These are phyloP conservation scores for Charanyca ferruginea DNA, from an alignment of 2,888 invertebrate genomes.

Conservation along the genomic window DNA sequence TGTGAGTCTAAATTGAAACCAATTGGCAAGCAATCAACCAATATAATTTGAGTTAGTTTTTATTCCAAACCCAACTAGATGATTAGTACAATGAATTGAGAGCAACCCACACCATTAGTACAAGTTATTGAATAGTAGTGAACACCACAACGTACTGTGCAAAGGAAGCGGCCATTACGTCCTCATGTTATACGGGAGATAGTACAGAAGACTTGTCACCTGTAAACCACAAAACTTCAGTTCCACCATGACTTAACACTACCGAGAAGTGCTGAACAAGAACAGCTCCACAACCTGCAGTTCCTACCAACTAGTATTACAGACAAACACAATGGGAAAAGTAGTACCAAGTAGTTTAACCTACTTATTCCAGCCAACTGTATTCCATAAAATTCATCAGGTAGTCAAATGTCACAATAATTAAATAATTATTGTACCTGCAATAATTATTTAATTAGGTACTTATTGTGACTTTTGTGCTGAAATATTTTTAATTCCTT, in stretches of 20 bases:
- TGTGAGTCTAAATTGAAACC: slow-evolving; percentile 31
- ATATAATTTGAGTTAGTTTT: slow-evolving; percentile 14
- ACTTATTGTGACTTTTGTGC: too few species aligned
- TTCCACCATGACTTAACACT: slow-evolving; percentile 8
- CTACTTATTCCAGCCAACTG: not conserved
- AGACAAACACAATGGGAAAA: not conserved
- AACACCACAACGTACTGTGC: slow-evolving; percentile 63
- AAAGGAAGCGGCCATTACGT: slow-evolving; percentile 56
- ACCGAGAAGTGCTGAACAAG: not conserved
- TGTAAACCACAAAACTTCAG: slow-evolving; percentile 62
- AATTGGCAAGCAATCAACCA: slow-evolving; percentile 47
- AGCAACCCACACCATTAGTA: slow-evolving; percentile 35
- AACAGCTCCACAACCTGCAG: not conserved
- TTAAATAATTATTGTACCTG: too few species aligned
- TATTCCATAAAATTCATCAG: not conserved
- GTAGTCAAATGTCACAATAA: too few species aligned
- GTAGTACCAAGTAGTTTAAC: not conserved
- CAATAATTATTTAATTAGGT: too few species aligned
- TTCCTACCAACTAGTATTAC: not conserved
- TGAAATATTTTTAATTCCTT: too few species aligned
- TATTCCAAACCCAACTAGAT: slow-evolving; percentile 6
- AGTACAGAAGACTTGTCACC: slow-evolving; percentile 56
- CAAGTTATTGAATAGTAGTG: slow-evolving; percentile 12
- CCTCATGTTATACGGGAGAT: slow-evolving; percentile 41
- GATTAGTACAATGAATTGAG: slow-evolving; percentile 29